Evolutionary conservation across 2,113 vertebrate genomes (phyloP), one percentile per base, ranked within the genome.

Genomic region (Camelus dromedarius): DNA sequence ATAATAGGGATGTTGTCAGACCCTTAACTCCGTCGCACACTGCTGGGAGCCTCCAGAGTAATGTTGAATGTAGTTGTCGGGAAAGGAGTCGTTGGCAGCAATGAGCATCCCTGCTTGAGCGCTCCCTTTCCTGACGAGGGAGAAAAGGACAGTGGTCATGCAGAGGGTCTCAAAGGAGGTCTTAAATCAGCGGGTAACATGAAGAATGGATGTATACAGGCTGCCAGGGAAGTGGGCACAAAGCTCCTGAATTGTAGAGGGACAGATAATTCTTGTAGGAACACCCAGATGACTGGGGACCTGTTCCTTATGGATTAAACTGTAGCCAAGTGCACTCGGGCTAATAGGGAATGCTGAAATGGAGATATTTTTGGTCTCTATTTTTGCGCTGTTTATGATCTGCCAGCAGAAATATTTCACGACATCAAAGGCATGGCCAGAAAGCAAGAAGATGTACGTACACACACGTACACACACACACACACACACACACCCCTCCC

Each of bases 371-470:
- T 89, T 62, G 54, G 91, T 97, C 86, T 46, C 89, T 95, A 20
- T 97, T 98, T 97, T 80, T 54, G 81, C 86, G 85, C 96, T 97
- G 95, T 98, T 98, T 98, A 96, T 98, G 93, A 96, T 98, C 95
- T 97, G 97, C 96, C 93, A 98, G 96, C 85, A 97, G 95, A 92
- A 98, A 93, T 98, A 97, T 98, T 97, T 98, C 97, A 97, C 30
- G 91, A 84, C 94, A 97, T 98, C 96, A 97, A 97, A 98, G 93
- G 70, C 32, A 48, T 3, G 75, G 93, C 98, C 98, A 98, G 97
- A 97, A 98, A 98, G 95, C 82, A 54, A 83, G 8, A 52, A 95
- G 70, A 91, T 32, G 38, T 89, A 26, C 35, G 30, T 11, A 19
- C 46, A 38, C 66, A 54, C 46, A 30, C 28, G 32, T 69, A n/a